Base-by-base conservation (phyloP, 2,797 vertebrate species). In the Columba guinea region DNA sequence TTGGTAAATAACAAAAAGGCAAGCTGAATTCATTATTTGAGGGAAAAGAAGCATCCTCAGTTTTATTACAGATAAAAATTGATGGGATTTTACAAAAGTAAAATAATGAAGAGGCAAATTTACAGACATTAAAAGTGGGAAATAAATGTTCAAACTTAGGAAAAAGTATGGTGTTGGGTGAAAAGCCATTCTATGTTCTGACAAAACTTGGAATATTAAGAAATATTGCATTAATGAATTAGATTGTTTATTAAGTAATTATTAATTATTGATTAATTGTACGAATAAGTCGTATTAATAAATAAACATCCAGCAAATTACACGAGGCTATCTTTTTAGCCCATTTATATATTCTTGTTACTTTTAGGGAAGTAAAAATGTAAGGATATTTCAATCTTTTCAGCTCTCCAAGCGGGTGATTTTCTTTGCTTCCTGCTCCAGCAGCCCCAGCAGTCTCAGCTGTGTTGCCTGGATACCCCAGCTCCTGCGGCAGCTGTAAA, bases 391-490 rank as follows among this genome's bases (percentile, higher is more conserved):
- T 96, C 80, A 64, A 46, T 85, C 94, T 89, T 95, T 93, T 84
- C 76, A 88, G 5, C 63, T 78, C 9, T 21, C 21, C 63, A 90
- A 35, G n/a, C 34, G 91, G 91, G 84, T 90, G 78, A 95, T 97
- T 97, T 96, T 74, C 93, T 97, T 86, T 67, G 64, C 89, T 93
- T 90, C 92, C 87, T 91, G 86, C 86, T 92, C 89, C 58, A 9
- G 1, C 67, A 65, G 92, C 63, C 89, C 71, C 85, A 79, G 95
- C 93, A 96, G 74, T 41, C 95, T 89, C 23, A 79, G 93, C 82
- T 32, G 51, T 90, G 97, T 97, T 97, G 97, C 96, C 95, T 97
- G 56, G 97, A 95, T 96, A 97, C 96, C 77, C 87, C 68, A 44
- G 94, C 96, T 97, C 93, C 86, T 93, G 89, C 44, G 15, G 94